phyloP scores from a whole-genome alignment of 2,888 invertebrate genomes.

The Imbricaverruca yamaguchii region DNA sequence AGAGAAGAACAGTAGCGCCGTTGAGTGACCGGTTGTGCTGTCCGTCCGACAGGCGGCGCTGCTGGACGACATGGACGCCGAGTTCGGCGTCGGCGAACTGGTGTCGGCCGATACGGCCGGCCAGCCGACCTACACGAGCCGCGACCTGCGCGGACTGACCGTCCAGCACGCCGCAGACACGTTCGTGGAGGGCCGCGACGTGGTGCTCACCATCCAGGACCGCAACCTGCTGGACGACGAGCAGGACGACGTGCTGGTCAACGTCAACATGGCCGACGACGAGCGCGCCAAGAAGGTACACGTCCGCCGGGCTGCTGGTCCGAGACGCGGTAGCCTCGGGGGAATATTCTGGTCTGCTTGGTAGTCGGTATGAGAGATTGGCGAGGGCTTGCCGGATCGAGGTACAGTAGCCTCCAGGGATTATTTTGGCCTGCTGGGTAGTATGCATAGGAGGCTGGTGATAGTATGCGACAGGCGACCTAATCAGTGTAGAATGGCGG shows the following conservation, averaged over 20 bases:
- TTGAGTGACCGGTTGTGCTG: no score
- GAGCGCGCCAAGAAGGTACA: slow-evolving; percentile 68
- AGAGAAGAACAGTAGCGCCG: no score
- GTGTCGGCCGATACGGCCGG: slow-evolving; percentile 68
- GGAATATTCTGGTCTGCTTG: no score
- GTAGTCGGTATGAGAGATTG: no score
- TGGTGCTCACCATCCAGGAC: slow-evolving; percentile 90
- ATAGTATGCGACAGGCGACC: no score
- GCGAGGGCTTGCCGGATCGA: no score
- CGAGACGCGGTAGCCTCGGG: no score
- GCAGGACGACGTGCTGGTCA: slow-evolving; percentile 78
- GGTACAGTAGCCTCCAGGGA: no score
- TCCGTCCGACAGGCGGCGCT: slow-evolving; percentile 56
- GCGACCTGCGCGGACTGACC: slow-evolving; percentile 67
- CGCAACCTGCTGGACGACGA: slow-evolving; percentile 78
- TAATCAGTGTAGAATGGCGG: no score
- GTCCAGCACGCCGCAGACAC: slow-evolving; percentile 71
- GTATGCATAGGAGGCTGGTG: no score
- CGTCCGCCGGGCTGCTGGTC: neutral
- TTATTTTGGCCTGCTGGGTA: no score
- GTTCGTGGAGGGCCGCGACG: slow-evolving; percentile 68
- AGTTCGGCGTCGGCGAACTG: slow-evolving; percentile 79
- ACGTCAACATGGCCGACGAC: slow-evolving; percentile 79
- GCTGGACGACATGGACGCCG: slow-evolving; percentile 89
- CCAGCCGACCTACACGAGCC: slow-evolving; percentile 56